These are phyloP conservation scores for Saccostrea glomerata DNA, from an alignment of 1,140 invertebrate genomes.

Conservation along the genomic window DNA sequence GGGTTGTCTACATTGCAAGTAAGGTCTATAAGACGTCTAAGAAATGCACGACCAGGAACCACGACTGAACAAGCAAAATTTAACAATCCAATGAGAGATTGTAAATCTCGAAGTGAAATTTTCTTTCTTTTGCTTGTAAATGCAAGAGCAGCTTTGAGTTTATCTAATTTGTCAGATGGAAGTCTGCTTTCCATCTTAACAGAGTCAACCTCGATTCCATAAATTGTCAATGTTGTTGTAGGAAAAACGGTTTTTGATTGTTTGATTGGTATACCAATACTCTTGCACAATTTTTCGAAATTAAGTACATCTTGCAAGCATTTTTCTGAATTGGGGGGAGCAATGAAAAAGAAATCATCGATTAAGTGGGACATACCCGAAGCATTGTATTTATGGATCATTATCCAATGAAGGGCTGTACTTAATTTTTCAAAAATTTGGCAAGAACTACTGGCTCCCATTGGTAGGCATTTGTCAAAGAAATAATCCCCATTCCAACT, in stretches of 20 bases:
- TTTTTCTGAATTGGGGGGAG: no score
- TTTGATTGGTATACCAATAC: no score
- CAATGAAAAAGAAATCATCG: no score
- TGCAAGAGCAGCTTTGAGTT: background rate
- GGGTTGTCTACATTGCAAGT: constrained; percentile 42
- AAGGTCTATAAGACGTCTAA: constrained; percentile 46
- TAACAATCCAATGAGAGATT: constrained; percentile 18
- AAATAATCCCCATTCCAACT: no score
- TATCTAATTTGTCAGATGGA: constrained; percentile 35
- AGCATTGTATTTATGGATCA: no score
- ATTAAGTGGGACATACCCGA: no score
- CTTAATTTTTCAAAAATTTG: no score
- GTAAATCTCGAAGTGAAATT: background rate
- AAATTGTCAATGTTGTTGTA: constrained; percentile 36
- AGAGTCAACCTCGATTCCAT: constrained; percentile 53
- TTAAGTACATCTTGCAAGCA: no score
- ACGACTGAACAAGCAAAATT: constrained; percentile 24
- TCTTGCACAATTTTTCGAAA: no score
- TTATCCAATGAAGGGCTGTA: no score
- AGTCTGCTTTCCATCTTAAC: constrained; percentile 41
- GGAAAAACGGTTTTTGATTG: background rate
- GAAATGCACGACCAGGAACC: constrained; percentile 34
- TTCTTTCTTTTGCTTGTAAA: background rate
- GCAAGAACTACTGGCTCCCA: no score
- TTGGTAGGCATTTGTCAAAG: no score